These are phyloP conservation scores for Bambusicola thoracicus DNA, from an alignment of 2,113 vertebrate genomes.

Conservation along the genomic window DNA sequence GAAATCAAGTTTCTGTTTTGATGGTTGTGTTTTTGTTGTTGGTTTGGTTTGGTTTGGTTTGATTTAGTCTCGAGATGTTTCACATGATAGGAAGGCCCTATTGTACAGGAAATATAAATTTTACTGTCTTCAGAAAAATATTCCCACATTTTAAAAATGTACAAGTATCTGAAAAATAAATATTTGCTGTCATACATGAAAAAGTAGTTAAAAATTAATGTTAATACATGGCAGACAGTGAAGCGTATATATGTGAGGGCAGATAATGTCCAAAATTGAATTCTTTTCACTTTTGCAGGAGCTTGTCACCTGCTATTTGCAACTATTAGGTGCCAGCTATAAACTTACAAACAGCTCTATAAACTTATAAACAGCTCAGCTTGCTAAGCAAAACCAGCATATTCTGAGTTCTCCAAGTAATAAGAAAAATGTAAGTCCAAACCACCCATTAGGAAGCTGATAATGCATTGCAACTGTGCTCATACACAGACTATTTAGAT, in stretches of 20 bases:
- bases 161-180: neutral
- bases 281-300: neutral
- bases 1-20: neutral
- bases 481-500: neutral
- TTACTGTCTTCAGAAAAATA: neutral
- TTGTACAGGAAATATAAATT: neutral
- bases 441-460: neutral
- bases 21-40: neutral
- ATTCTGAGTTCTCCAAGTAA: neutral
- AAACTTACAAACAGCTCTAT: too few species aligned
- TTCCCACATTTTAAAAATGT: neutral
- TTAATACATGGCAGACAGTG: neutral
- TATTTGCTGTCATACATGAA: neutral
- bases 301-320: neutral
- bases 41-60: neutral
- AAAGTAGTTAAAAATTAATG: neutral
- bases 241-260: neutral
- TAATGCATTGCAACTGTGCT: neutral
- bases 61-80: neutral
- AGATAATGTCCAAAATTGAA: neutral
- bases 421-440: neutral
- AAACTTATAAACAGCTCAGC: neutral
- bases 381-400: neutral
- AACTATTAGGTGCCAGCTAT: accelerated
- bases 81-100: neutral